Evolutionary conservation across 2,797 vertebrate species (phyloP).

Genomic region (Chaunax sp.): DNA sequence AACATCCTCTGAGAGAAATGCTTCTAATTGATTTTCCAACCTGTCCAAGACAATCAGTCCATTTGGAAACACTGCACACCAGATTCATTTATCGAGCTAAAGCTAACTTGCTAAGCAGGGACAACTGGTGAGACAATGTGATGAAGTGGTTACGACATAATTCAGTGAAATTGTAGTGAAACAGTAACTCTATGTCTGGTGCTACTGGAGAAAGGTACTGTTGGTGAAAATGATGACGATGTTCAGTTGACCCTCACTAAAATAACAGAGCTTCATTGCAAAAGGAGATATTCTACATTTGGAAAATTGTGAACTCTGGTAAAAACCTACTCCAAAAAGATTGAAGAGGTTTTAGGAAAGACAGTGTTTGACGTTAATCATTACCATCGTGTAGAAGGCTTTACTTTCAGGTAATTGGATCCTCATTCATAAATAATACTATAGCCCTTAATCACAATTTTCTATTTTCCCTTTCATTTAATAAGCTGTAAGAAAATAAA

Average conservation of each 20-base stretch:
- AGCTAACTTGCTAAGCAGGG: constrained; percentile 42
- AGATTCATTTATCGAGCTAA: constrained; percentile 49
- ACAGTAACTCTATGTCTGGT: constrained; percentile 42
- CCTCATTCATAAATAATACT: no score
- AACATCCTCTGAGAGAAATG: constrained; percentile 56
- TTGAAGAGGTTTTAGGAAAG: no score
- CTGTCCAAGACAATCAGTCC: constrained; percentile 54
- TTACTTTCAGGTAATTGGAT: no score
- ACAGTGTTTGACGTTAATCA: no score
- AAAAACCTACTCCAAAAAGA: no score
- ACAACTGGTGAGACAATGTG: constrained; percentile 33
- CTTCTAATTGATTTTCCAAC: constrained; percentile 71
- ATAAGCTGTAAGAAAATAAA: no score
- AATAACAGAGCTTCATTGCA: neutral
- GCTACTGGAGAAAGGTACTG: constrained; percentile 5
- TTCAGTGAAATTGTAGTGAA: constrained; percentile 40
- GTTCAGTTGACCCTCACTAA: neutral
- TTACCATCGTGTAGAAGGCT: no score
- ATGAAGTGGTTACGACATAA: constrained; percentile 46
- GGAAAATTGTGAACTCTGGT: no score
- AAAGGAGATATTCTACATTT: neutral
- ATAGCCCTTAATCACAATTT: no score
- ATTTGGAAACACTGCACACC: constrained; percentile 24
- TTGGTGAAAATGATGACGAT: neutral
- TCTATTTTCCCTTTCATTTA: no score